Conservation (phyloP, 2,888 invertebrate genomes). For the Drosophila mayaguana region DNA sequence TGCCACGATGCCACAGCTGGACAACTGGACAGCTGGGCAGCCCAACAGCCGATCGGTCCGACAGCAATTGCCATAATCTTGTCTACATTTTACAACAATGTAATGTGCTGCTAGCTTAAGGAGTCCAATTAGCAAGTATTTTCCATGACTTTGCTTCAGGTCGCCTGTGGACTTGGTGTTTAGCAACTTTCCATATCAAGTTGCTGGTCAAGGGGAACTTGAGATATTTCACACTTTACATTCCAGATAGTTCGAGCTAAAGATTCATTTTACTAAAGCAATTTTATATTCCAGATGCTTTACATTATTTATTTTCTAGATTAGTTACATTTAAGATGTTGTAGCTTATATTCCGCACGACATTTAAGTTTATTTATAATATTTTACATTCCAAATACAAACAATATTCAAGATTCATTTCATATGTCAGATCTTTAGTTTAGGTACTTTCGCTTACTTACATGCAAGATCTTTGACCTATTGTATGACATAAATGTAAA, state of each 20-base stretch:
- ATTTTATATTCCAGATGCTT: no score
- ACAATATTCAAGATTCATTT: no score
- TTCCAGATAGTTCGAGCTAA: neutral
- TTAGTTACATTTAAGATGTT: neutral
- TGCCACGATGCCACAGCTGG: constrained; percentile 21
- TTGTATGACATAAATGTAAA: no score
- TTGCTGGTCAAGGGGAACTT: no score
- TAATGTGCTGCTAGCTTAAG: constrained; percentile 47
- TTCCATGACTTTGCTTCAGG: constrained; percentile 36
- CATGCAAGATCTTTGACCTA: no score
- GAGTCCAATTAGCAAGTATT: constrained; percentile 53
- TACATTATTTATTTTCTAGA: neutral
- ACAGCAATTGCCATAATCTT: constrained; percentile 46
- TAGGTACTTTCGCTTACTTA: no score
- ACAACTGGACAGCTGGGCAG: neutral
- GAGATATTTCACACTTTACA: neutral
- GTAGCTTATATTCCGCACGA: no score
- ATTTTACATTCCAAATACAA: no score
- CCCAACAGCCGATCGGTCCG: constrained; percentile 1
- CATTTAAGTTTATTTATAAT: no score
- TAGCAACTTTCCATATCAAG: neutral
- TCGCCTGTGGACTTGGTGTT: neutral
- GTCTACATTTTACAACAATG: constrained; percentile 53
- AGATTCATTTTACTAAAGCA: neutral
- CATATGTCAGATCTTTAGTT: no score